Evolutionary conservation across 1,140 invertebrate species (phyloP), one percentile per base, ranked within the genome.

Genomic region (Leptinotarsa defecta): DNA sequence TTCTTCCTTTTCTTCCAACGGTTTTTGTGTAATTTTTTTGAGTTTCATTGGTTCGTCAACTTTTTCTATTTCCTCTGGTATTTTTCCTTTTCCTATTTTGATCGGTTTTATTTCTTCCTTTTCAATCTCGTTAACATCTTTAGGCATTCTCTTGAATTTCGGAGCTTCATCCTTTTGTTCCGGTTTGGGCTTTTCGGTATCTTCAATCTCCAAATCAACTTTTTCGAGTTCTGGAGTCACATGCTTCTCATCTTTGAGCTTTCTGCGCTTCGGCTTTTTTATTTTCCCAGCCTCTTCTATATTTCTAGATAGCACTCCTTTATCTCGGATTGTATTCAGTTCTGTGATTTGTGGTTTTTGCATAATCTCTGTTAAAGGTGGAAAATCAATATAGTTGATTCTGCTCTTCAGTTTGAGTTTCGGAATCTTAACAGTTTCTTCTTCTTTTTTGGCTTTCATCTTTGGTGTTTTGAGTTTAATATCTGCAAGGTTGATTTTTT

Each of bases 251-350:
- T 91, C 91, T 79, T 84, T 85, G 11, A 82, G 27, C 73, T 85
- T 86, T 65, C 80, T 80, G 34, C 75, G 72, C 76, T 86, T 83
- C 71, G 85, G 87, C 78, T 91, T 91, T 73, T 90, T 89, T 49
- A 87, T 81, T 84, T 91, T 89, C 74, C 89, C 84, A 4, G 92
- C 92, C 85, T 94, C 92, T 86, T 91, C 88, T 2, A 91, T 86
- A 84, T 92, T 94, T 84, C 92, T 86, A 0, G 92, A 93, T 20
- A 94, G 79, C 76, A 91, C 88, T 48, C 92, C 92, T 81, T 88
- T 88, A 84, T 93, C 87, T 68, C 85, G 83, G 17, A 78, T 27
- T 22, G 89, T 84, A 83, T 89, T 87, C 2, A 91, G 76, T 62
- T 82, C 73, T 11, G 83, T 88, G 17, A 92, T 84, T 19, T 84